Evolutionary conservation across 2,797 vertebrate genomes (phyloP).

Genomic region (Alca torda): DNA sequence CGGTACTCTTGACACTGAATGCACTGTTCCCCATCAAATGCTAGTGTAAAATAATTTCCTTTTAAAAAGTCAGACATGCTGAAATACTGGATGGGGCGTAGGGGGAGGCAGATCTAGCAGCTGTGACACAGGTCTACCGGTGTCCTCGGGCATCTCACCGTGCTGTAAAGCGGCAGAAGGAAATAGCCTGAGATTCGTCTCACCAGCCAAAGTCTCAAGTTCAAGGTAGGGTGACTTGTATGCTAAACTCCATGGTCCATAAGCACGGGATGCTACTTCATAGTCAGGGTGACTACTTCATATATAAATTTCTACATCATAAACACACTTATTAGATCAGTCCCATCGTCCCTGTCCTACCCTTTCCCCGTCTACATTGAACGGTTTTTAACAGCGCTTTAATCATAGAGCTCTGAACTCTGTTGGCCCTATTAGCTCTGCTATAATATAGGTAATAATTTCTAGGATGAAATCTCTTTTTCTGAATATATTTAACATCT

Average conservation of each 20-base stretch:
- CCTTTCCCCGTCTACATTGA: neutral
- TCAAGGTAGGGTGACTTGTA: neutral
- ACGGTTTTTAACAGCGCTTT: neutral
- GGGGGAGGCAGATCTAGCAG: neutral
- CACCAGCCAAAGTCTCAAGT: neutral
- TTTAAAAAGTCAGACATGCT: neutral
- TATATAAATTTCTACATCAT: neutral
- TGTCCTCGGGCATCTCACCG: neutral
- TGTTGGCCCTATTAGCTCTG: neutral
- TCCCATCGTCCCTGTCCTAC: neutral
- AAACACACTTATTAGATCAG: neutral
- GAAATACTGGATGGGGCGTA: neutral
- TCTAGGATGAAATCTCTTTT: slow-evolving; percentile 7
- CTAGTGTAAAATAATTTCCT: neutral
- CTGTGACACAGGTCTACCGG: neutral
- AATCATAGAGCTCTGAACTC: neutral
- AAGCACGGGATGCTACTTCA: neutral
- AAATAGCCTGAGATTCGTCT: neutral
- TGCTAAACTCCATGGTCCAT: neutral
- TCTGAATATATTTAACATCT: neutral
- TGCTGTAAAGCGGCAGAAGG: neutral
- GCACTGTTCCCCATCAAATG: neutral
- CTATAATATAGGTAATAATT: neutral
- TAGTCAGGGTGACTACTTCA: neutral
- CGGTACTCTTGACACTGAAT: neutral